Percentiles rank a stretch among this genome's conserved stretches.
Conservation (phyloP, 37 sponge, comb jelly and placozoan species). For the Cliona cf. orientalis region DNA sequence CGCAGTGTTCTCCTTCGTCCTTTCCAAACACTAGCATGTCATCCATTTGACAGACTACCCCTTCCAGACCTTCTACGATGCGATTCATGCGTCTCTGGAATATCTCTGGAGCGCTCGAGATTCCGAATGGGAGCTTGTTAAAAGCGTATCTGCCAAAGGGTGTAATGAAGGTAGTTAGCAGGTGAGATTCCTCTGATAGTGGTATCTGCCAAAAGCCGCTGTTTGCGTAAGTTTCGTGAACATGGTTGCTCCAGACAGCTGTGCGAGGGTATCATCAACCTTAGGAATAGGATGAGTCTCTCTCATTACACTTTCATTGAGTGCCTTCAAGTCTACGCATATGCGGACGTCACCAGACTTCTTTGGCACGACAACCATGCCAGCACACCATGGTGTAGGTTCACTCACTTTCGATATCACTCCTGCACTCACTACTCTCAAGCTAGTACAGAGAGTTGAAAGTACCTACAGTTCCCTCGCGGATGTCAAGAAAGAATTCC, state of each 20-base stretch:
- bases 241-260: constrained; percentile 50
- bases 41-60: constrained; percentile 44
- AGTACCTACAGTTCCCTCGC: too few species aligned
- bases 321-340: constrained; percentile 52
- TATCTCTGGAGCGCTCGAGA: too few species aligned
- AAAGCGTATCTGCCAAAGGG: constrained; percentile 14
- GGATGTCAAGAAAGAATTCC: too few species aligned
- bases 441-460: constrained; percentile 29
- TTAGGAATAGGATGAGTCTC: constrained; percentile 48
- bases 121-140: too few species aligned
- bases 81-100: too few species aligned
- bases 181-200: too few species aligned
- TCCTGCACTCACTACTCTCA: constrained; percentile 30
- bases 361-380: constrained; percentile 63
- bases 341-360: constrained; percentile 42
- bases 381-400: constrained; percentile 66
- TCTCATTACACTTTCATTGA: too few species aligned
- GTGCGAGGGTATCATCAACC: constrained; percentile 63
- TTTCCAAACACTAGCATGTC: too few species aligned
- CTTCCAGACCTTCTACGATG: constrained; percentile 30
- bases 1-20: constrained; percentile 32
- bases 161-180: constrained; percentile 20
- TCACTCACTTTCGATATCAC: constrained; percentile 53
- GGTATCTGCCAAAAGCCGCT: constrained; percentile 70
- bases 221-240: constrained; percentile 62